phyloP scores from a whole-genome alignment of 2,113 vertebrate species.

The Oncorhynchus clarkii region DNA sequence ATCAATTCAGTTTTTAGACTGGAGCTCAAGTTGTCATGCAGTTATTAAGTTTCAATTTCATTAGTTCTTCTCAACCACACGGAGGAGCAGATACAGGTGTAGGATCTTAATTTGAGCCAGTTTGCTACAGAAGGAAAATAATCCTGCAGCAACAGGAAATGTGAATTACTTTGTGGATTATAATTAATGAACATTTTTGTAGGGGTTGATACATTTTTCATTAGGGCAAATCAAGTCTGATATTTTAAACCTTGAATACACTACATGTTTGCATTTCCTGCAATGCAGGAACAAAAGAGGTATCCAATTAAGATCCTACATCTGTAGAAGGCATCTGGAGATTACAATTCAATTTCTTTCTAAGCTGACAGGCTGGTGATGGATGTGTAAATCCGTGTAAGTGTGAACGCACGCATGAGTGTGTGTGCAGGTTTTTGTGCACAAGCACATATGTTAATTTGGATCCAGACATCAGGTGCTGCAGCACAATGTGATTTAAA shows the following conservation, averaged over 20 bases:
- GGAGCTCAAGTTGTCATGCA: neutral
- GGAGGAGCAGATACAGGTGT: neutral
- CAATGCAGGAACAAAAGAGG: too few species aligned
- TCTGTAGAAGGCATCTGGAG: neutral
- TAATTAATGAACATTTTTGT: too few species aligned
- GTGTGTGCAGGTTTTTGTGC: neutral
- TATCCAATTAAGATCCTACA: too few species aligned
- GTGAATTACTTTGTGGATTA: too few species aligned
- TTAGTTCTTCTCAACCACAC: neutral
- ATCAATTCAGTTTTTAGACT: neutral
- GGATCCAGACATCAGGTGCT: too few species aligned
- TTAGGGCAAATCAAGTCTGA: too few species aligned
- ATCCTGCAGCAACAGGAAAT: too few species aligned
- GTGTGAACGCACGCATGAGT: constrained; percentile 3
- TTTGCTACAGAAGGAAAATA: too few species aligned
- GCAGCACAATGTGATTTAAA: neutral
- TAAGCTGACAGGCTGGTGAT: neutral
- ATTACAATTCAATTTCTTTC: constrained; percentile 11
- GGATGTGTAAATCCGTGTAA: neutral
- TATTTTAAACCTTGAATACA: too few species aligned
- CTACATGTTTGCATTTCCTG: too few species aligned
- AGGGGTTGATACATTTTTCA: too few species aligned
- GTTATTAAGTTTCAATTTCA: neutral
- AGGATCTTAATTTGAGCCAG: too few species aligned
- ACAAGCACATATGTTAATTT: neutral